phyloP scores from a whole-genome alignment of 2,888 invertebrate genomes.

The Yponomeuta plumbellus region DNA sequence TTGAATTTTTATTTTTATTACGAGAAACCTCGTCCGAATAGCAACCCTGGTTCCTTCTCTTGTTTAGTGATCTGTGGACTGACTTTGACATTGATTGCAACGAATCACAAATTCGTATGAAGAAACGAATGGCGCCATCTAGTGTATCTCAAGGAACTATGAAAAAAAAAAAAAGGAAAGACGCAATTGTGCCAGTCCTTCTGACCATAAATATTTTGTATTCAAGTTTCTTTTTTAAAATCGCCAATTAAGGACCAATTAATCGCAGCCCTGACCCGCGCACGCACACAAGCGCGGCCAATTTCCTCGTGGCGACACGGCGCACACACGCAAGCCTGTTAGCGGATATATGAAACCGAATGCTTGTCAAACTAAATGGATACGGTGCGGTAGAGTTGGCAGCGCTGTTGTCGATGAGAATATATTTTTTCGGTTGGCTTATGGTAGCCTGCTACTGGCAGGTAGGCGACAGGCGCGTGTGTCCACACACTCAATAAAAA shows the following conservation, averaged over 20 bases:
- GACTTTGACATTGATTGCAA: too few species aligned
- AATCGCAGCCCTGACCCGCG: slow-evolving; percentile 25
- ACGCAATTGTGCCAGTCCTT: background rate
- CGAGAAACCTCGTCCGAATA: too few species aligned
- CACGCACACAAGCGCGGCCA: slow-evolving; percentile 14
- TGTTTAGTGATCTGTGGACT: too few species aligned
- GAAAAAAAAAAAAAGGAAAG: too few species aligned
- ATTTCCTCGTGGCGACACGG: slow-evolving; percentile 15
- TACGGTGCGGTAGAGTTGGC: slow-evolving; percentile 52
- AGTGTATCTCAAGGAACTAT: too few species aligned
- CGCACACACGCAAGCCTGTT: slow-evolving; percentile 28
- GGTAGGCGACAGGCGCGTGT: background rate
- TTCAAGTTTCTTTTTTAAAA: slow-evolving; percentile 4
- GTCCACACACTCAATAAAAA: too few species aligned
- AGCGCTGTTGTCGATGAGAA: slow-evolving; percentile 3
- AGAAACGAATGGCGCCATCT: too few species aligned
- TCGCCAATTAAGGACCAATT: slow-evolving; percentile 12
- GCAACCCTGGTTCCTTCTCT: too few species aligned
- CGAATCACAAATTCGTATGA: too few species aligned
- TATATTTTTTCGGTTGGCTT: too few species aligned
- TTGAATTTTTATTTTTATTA: too few species aligned
- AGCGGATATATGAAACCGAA: slow-evolving; percentile 69
- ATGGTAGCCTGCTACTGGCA: background rate
- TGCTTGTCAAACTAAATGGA: slow-evolving; percentile 76
- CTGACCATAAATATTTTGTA: background rate